phyloP scores from a whole-genome alignment of 2,113 vertebrate genomes.

The Platycercus adscitus region DNA sequence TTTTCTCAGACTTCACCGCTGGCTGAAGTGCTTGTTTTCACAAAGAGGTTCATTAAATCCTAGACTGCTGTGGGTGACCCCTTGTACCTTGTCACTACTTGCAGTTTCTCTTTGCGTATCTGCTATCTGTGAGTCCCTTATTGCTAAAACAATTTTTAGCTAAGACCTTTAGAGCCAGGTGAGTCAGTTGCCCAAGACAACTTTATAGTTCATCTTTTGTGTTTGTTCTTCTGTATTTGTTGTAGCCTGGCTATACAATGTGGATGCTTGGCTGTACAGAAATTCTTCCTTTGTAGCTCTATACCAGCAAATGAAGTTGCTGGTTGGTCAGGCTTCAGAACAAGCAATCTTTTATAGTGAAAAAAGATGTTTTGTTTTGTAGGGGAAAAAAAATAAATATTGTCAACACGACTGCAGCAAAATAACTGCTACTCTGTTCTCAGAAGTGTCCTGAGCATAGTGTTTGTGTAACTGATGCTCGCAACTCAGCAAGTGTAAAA shows the following conservation, averaged over 20 bases:
- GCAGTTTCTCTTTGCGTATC: background rate
- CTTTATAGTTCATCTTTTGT: background rate
- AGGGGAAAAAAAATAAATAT: background rate
- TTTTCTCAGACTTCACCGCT: background rate
- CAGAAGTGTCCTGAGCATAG: background rate
- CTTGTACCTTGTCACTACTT: background rate
- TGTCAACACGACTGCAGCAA: background rate
- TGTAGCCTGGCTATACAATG: background rate
- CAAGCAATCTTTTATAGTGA: background rate
- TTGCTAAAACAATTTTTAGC: background rate
- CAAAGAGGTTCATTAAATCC: background rate
- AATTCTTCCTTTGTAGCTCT: background rate
- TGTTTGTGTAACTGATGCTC: slow-evolving; percentile 17
- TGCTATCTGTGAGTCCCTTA: background rate
- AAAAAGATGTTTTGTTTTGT: slow-evolving; percentile 32
- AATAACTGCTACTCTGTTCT: slow-evolving; percentile 40
- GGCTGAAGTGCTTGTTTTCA: background rate
- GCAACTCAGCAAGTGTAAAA: rapidly evolving
- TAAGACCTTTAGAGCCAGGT: background rate
- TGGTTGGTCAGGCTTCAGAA: slow-evolving; percentile 1
- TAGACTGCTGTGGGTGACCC: background rate
- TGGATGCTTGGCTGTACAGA: background rate
- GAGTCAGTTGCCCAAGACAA: background rate
- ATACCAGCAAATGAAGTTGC: slow-evolving; percentile 1
- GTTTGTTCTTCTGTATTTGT: background rate